Evolutionary conservation across 2,888 invertebrate species (phyloP).

Genomic region (Meganola albula): DNA sequence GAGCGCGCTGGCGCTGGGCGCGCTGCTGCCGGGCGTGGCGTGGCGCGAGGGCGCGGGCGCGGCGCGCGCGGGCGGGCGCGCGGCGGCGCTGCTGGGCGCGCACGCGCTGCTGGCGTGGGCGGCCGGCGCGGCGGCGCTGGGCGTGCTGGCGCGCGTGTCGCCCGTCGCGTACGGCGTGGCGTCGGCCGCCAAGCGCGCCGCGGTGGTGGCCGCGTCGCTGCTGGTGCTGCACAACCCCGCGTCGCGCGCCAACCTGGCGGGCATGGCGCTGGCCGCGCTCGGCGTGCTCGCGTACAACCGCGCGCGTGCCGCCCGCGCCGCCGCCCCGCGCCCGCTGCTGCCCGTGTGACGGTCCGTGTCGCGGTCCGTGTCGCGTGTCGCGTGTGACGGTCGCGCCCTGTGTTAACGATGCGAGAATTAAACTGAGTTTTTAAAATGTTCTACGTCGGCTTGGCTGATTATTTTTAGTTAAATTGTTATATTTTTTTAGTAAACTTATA

Average conservation of each 20-base stretch:
- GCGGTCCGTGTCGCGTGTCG: no score
- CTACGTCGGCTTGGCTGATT: no score
- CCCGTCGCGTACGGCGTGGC: conserved; percentile 97
- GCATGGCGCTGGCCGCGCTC: conserved; percentile 92
- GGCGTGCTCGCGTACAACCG: conserved; percentile 94
- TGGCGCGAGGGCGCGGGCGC: conserved; percentile 33
- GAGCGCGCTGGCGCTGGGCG: conserved; percentile 85
- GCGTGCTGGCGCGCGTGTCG: conserved; percentile 92
- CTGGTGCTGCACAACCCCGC: conserved; percentile 94
- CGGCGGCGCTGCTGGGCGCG: conserved; percentile 42
- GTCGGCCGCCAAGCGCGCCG: conserved; percentile 95
- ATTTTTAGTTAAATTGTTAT: no score
- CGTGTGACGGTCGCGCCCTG: no score
- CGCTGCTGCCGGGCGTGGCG: conserved; percentile 90
- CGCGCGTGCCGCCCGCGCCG: conserved; percentile 39
- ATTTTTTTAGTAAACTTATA: no score
- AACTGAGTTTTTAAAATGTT: no score
- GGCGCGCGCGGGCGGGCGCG: conserved; percentile 23
- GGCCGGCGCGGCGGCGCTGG: conserved; percentile 97
- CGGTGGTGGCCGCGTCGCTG: conserved; percentile 92
- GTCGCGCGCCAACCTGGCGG: conserved; percentile 88
- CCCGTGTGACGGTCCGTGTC: conserved; percentile 38
- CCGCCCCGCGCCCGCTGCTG: conserved; percentile 28
- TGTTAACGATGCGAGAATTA: no score
- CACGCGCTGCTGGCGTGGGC: conserved; percentile 95